Base-by-base conservation (phyloP, 2,797 vertebrate genomes). In the Fratercula arctica region DNA sequence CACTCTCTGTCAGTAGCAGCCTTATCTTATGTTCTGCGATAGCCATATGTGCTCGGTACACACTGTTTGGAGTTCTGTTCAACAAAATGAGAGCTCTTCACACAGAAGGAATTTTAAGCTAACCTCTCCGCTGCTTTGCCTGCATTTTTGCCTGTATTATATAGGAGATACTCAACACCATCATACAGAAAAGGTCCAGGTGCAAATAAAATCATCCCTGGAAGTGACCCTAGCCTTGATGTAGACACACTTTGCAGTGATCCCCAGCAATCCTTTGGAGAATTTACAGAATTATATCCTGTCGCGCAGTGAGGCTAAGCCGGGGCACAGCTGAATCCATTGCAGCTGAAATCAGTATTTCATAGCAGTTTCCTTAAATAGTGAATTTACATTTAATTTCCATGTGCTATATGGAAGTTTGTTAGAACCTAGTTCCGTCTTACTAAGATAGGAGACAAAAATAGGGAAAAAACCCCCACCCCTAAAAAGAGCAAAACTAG, bases 351-450 rank as follows among this genome's bases (percentile, higher is more conserved):
- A 70, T 83, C 68, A 56, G 56, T 67, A 41, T 87, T 95, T 90
- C 77, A 37, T 33, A n/a, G 84, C 78, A 93, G 69, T 83, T 87
- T 74, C 88, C 64, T 93, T 88, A 90, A 92, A 93, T 51, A 95
- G 84, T 37, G 50, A 54, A 95, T 95, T 91, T 93, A 87, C 84
- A 96, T 94, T 96, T 90, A 35, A 96, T 95, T 89, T 94, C 87
- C 94, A 84, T 79, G 68, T 74, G 75, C 74, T 92, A 87, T 83
- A 85, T 21, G 53, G 72, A 90, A 87, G 53, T 78, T 95, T 83
- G 53, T 68, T 90, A 92, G 85, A 95, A 94, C 75, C 87, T 59
- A 68, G 68, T 93, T 96, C 61, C 66, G 39, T 29, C 45, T 68
- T 68, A 54, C 78, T 83, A 69, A 91, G 90, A 82, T 1, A 61